phyloP scores from a whole-genome alignment of 1,140 invertebrate species.

The Marisa cornuarietis region DNA sequence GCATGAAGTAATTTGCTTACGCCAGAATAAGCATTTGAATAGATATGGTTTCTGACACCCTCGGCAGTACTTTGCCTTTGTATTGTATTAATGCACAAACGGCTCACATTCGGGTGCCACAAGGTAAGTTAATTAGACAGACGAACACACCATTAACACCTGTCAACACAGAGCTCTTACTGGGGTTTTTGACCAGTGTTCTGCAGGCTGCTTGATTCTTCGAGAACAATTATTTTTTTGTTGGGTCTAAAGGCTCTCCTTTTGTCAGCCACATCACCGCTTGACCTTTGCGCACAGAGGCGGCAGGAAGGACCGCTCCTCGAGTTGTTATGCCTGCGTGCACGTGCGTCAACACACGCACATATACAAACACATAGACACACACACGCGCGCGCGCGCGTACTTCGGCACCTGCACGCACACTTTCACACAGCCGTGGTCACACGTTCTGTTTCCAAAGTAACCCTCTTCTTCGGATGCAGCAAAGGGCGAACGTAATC shows the following conservation, averaged over 20 bases:
- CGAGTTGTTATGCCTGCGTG: too few relatives aligned
- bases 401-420: not conserved
- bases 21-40: not conserved
- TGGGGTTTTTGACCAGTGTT: not conserved
- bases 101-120: too few relatives aligned
- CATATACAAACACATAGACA: not conserved
- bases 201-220: not conserved
- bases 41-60: too few relatives aligned
- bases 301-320: too few relatives aligned
- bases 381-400: not conserved
- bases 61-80: too few relatives aligned
- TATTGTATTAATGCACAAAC: too few relatives aligned
- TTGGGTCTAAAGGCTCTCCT: not conserved
- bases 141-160: not conserved
- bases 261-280: too few relatives aligned
- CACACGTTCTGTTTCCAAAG: not conserved
- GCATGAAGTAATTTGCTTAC: not conserved
- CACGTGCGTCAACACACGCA: too few relatives aligned
- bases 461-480: too few relatives aligned
- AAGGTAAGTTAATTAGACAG: too few relatives aligned
- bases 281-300: too few relatives aligned
- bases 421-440: not conserved
- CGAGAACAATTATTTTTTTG: constrained; percentile 3
- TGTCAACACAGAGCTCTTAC: constrained; percentile 6
- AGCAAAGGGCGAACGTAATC: too few relatives aligned